A percentile compares a stretch with the other conserved stretches of the same genome.
Conservation (phyloP, 1,140 invertebrate genomes). For the Brachionus rubens region DNA sequence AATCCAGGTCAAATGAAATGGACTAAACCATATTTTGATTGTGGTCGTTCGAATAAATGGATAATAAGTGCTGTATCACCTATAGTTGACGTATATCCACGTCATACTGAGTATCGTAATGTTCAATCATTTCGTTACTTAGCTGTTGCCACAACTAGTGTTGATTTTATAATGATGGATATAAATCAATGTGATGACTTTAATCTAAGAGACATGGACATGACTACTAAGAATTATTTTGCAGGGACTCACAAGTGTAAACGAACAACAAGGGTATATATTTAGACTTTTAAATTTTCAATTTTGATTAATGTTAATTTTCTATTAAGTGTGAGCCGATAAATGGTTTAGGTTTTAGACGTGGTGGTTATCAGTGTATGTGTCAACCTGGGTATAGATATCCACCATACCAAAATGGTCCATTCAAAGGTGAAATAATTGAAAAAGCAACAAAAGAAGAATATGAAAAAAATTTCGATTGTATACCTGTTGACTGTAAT, state of each 20-base stretch:
- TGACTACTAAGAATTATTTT: constrained; percentile 72
- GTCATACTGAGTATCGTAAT: constrained; percentile 71
- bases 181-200: constrained; percentile 80
- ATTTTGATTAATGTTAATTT: constrained; percentile 15
- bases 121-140: constrained; percentile 71
- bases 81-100: constrained; percentile 87
- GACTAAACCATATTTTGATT: constrained; percentile 92
- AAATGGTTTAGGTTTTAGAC: constrained; percentile 81
- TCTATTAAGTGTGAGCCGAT: constrained; percentile 80
- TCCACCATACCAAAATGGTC: constrained; percentile 77
- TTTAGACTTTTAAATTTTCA: background rate
- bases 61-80: constrained; percentile 85
- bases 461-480: constrained; percentile 87
- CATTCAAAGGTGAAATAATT: constrained; percentile 85
- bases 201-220: constrained; percentile 68
- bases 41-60: constrained; percentile 90
- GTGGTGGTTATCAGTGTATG: constrained; percentile 85
- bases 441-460: constrained; percentile 85
- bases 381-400: constrained; percentile 83
- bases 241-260: constrained; percentile 85
- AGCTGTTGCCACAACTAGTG: constrained; percentile 83
- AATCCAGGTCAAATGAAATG: constrained; percentile 83
- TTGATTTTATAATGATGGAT: constrained; percentile 94
- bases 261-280: constrained; percentile 81
- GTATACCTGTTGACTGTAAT: constrained; percentile 74